Conservation (phyloP, 2,797 vertebrate genomes). For the Pelobates cultripes region DNA sequence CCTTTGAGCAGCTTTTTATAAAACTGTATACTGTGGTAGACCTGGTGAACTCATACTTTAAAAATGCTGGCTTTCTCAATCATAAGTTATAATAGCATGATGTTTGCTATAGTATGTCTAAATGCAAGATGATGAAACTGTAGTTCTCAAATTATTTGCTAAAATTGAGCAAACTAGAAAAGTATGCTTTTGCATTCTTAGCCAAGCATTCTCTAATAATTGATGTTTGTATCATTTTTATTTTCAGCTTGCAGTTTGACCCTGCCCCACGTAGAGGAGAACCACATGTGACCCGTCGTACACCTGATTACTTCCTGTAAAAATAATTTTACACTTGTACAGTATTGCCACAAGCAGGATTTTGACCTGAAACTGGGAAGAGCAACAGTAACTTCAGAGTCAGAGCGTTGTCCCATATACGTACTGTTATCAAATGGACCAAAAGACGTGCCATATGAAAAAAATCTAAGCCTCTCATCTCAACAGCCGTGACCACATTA, state of each 20-base stretch:
- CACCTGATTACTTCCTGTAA: constrained; percentile 98
- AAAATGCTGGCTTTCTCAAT: too few species aligned
- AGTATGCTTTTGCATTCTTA: too few species aligned
- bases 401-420: constrained; percentile 76
- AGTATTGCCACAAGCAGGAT: constrained; percentile 84
- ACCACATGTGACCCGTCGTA: constrained; percentile 94
- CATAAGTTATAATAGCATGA: too few species aligned
- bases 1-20: too few species aligned
- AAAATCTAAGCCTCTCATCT: constrained; percentile 79
- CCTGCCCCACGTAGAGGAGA: constrained; percentile 95
- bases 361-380: constrained; percentile 79
- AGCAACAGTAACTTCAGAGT: constrained; percentile 82
- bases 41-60: too few species aligned
- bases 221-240: too few species aligned
- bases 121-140: too few species aligned
- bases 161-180: too few species aligned
- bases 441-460: constrained; percentile 92
- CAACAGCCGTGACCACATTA: constrained; percentile 80
- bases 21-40: too few species aligned
- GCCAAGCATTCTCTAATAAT: too few species aligned
- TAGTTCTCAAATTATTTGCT: too few species aligned
- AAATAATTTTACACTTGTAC: constrained; percentile 79
- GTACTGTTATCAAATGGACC: constrained; percentile 82
- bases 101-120: too few species aligned
- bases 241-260: constrained; percentile 93